phyloP scores from a whole-genome alignment of 1,140 invertebrate species.

The Diprion similis region DNA sequence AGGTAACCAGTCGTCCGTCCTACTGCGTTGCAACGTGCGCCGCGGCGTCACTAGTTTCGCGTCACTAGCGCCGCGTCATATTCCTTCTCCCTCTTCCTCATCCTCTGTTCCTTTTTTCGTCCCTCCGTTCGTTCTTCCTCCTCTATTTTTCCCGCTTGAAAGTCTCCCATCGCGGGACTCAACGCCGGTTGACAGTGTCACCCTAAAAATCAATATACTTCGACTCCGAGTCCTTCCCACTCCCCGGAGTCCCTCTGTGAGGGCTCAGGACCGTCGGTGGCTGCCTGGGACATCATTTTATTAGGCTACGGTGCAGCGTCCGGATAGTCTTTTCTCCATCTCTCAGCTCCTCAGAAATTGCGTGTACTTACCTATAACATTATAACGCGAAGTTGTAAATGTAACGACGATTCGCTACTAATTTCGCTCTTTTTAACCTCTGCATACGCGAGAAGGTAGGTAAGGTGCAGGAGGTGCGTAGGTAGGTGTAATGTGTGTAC shows the following conservation, averaged over 20 bases:
- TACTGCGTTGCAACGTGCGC: constrained; percentile 8
- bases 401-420: no score
- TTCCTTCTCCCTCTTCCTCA: background rate
- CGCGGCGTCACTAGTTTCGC: constrained; percentile 9
- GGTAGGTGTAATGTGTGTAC: no score
- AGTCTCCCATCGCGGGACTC: constrained; percentile 61
- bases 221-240: constrained; percentile 48
- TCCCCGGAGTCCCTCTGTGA: constrained; percentile 27
- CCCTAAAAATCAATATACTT: constrained; percentile 74
- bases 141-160: constrained; percentile 57
- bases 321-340: constrained; percentile 23
- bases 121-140: background rate
- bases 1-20: background rate
- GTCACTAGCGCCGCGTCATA: background rate
- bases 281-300: constrained; percentile 49
- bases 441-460: no score
- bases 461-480: no score
- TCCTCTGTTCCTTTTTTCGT: background rate
- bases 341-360: no score
- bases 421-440: no score
- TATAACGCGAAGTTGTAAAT: no score
- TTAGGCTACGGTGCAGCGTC: constrained; percentile 41
- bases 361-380: no score
- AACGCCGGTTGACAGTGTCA: constrained; percentile 67
- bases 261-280: constrained; percentile 42